Conservation (phyloP, 2,113 vertebrate species). For the Pelvicachromis taeniatus region DNA sequence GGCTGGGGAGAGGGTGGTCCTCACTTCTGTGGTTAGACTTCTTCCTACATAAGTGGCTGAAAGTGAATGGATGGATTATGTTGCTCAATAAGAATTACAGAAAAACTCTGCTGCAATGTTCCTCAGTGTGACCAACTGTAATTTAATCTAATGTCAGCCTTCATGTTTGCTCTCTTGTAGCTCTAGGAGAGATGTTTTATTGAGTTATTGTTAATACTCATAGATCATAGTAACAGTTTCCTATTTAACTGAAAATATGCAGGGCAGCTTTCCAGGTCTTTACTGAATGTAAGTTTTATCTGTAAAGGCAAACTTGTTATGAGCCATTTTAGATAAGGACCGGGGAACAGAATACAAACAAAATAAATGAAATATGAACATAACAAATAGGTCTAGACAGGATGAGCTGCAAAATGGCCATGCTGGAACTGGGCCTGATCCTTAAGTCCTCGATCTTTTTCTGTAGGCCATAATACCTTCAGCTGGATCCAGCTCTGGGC, state of each 20-base stretch:
- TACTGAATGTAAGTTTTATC: background rate
- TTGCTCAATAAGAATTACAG: background rate
- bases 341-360: background rate
- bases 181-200: background rate
- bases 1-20: background rate
- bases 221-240: background rate
- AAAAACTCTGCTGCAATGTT: background rate
- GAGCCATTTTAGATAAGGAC: background rate
- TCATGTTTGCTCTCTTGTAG: background rate
- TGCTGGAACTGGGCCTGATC: background rate
- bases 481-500: fast-evolving
- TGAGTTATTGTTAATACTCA: background rate
- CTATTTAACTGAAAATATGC: background rate
- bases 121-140: background rate
- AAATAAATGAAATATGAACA: background rate
- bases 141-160: background rate
- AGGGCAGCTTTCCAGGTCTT: background rate
- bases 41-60: background rate
- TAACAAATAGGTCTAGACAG: fast-evolving
- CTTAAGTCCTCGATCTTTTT: background rate
- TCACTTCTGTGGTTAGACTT: background rate
- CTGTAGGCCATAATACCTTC: background rate
- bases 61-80: background rate
- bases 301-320: background rate
- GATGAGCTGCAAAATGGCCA: background rate